Base-by-base conservation (phyloP, 2,888 invertebrate species). In the Diadegma fenestrale region DNA sequence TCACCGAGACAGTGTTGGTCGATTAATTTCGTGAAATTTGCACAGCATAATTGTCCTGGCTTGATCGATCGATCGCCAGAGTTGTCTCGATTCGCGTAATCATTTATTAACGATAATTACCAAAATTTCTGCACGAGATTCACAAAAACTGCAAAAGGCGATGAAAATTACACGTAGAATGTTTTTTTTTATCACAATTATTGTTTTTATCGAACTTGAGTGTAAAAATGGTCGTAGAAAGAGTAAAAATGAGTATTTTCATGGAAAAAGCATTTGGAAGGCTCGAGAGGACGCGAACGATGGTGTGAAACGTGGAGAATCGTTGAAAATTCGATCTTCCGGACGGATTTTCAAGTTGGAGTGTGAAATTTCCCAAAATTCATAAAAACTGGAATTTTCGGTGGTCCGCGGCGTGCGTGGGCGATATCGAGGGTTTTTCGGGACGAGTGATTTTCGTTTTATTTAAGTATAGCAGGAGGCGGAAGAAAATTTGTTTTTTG, bases 61-160 rank as follows among this genome's bases (percentile, higher is more conserved):
- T 64, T 48, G 75, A 77, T 86, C 82, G 82, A 86, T 86, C 82
- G 82, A 43, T 33, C 48, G 33, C 33, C 33, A 22, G 64, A 48
- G 71, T 41, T 45, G 77, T 51, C 68, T 68, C 76, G 54, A 73
- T 51, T 54, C 30, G 10, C 26, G 41, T n/a, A 14, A 41, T 61
- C 43, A 26, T 61, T 45, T n/a, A 63, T 33, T 17, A 14, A 4
- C 2, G 12, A 45, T 19, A 26, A 41, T 68, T 17, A 19, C 30
- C 33, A 45, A 30, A 54, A 19, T 4, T 80, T 66, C 7, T 14
- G 8, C 14, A 54, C 3, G 22, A 66, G 58, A 19, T 12, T 54
- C 26, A 17, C 14, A 51, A 72, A 64, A 73, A 33, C 33, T 51
- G 41, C 41, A 54, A 73, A 80, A 80, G 80, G 80, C 80, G 64